Base-by-base conservation (phyloP, 1,140 invertebrate species). In the Tribolium madens region DNA sequence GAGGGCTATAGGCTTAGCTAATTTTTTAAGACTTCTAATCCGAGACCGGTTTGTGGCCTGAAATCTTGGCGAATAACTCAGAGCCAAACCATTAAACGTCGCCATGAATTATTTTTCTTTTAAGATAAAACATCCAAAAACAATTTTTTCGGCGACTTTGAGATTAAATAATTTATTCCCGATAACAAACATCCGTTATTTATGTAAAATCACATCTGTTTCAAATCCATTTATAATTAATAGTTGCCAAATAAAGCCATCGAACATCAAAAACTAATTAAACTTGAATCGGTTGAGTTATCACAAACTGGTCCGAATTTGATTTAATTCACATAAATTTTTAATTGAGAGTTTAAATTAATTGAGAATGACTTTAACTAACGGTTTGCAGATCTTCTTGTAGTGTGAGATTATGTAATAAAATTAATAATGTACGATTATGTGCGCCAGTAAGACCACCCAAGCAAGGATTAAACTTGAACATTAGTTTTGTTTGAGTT, bases 351-450 rank as follows among this genome's bases (percentile, higher is more conserved):
- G 36, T 42, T 42, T 4, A n/a, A 57, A 57, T 57, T 57, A 57
- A 57, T 57, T 57, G 52, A 9, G 36, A 42, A n/a, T 42, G 36
- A 42, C 36, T 42, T 26, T 10, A 42, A 42, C 9, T 42, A 42
- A 42, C 21, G 21, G 21, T 26, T 26, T 26, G 21, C 21, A 42
- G 36, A 10, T 42, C 7, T n/a, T 50, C 48, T n/a, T 14, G 48
- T 50, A n/a, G 17, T 53, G 14, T 64, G 57, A 33, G 57, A 64
- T 64, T 64, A 64, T 64, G 26, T 64, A 64, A 64, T 64, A 64
- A 64, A 64, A 33, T 33, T 31, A 64, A 64, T 33, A 64, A 64
- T 6, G 4, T 64, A 64, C 17, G 52, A 18, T 57, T 15, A 50
- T 50, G 15, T 18, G 17, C 21, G 52, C 17, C 6, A n/a, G 31